These are phyloP conservation scores for Psittacula derbiana DNA, from an alignment of 2,797 vertebrate species.

Conservation along the genomic window DNA sequence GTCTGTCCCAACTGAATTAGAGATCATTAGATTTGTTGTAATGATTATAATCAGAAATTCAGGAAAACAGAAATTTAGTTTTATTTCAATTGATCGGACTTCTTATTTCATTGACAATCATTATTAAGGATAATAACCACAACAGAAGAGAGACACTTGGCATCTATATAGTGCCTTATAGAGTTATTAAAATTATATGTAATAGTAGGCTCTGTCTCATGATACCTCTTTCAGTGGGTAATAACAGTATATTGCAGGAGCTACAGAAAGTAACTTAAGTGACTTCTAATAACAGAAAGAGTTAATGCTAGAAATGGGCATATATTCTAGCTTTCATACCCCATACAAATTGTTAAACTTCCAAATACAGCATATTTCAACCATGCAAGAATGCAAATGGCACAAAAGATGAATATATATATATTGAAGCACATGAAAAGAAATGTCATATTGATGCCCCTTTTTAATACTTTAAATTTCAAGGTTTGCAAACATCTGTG, in stretches of 20 bases:
- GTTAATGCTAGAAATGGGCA: neutral
- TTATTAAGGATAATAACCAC: neutral
- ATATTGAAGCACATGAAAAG: conserved; percentile 22
- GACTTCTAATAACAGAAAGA: neutral
- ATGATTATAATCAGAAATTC: neutral
- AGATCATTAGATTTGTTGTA: neutral
- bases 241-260: neutral
- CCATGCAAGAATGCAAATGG: conserved; percentile 22
- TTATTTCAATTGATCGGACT: neutral
- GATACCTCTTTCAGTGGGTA: neutral
- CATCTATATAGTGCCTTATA: neutral
- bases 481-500: neutral
- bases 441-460: neutral
- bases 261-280: neutral
- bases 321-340: neutral
- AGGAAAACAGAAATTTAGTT: neutral
- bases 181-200: neutral
- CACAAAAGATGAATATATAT: conserved; percentile 25
- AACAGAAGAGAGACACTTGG: neutral
- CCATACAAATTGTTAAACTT: neutral
- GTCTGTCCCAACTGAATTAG: neutral
- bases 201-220: neutral
- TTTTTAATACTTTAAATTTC: neutral
- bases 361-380: conserved; percentile 11
- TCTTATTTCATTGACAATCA: neutral